These are phyloP conservation scores for Microhierax caerulescens DNA, from an alignment of 2,797 vertebrate genomes.

Conservation along the genomic window DNA sequence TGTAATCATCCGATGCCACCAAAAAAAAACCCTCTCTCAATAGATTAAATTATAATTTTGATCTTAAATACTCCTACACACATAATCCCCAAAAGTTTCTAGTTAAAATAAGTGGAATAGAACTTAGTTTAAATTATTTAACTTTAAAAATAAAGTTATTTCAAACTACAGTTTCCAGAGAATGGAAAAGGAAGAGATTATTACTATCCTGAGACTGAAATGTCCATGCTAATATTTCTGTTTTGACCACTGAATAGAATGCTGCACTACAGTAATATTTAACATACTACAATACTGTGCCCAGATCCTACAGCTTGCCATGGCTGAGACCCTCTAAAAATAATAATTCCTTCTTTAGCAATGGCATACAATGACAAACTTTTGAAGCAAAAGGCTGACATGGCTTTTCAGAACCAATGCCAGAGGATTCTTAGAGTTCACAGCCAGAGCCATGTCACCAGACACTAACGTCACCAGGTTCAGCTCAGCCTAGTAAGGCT, in stretches of 20 bases:
- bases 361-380: not conserved
- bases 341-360: not conserved
- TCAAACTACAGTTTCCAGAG: not conserved
- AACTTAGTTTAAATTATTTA: not conserved
- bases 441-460: not conserved
- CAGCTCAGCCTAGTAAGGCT: not conserved
- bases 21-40: not conserved
- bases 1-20: not conserved
- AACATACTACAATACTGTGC: not conserved
- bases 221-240: not conserved
- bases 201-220: not conserved
- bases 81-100: not conserved
- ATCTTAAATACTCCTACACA: not conserved
- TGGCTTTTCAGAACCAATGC: not conserved
- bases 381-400: not conserved
- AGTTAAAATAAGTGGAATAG: not conserved
- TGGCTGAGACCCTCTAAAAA: not conserved
- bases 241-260: not conserved
- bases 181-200: not conserved
- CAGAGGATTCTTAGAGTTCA: not conserved
- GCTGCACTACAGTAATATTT: not conserved
- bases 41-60: not conserved
- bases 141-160: not conserved
- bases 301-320: not conserved
- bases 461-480: not conserved